These are phyloP conservation scores for Galaxea fascicularis DNA, from an alignment of 92 coral and sea anemone species.

Conservation along the genomic window DNA sequence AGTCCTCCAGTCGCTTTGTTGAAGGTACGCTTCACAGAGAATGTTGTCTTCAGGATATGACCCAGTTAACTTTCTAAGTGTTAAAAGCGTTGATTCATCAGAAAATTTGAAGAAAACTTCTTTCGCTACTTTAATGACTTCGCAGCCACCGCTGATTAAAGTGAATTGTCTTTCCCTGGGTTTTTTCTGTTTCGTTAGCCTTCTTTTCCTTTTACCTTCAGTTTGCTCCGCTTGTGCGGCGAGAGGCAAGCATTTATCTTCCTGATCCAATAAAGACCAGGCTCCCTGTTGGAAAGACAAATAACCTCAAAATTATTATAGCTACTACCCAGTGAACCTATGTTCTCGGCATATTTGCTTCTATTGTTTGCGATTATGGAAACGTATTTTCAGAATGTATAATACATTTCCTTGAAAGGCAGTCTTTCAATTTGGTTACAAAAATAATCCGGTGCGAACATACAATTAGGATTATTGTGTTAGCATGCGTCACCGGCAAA, in stretches of 20 bases:
- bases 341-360: too few relatives aligned
- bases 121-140: conserved; percentile 82
- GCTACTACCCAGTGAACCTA: too few relatives aligned
- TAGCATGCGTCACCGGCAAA: too few relatives aligned
- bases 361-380: too few relatives aligned
- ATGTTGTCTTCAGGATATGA: conserved; percentile 80
- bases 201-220: neutral
- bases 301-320: neutral
- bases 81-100: conserved; percentile 69
- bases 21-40: conserved; percentile 79
- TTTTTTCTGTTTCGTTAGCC: conserved; percentile 4
- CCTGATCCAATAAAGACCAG: conserved; percentile 52
- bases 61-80: conserved; percentile 60
- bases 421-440: too few relatives aligned
- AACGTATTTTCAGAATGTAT: too few relatives aligned
- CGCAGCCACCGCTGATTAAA: conserved; percentile 91
- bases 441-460: too few relatives aligned
- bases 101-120: conserved; percentile 74
- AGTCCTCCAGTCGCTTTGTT: conserved; percentile 89
- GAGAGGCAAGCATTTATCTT: conserved; percentile 25
- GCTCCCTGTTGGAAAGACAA: conserved; percentile 23
- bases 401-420: too few relatives aligned
- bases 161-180: conserved; percentile 67
- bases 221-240: neutral
- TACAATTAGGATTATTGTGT: too few relatives aligned